phyloP scores from a whole-genome alignment of 2,888 invertebrate species.

The Agrotis puta region DNA sequence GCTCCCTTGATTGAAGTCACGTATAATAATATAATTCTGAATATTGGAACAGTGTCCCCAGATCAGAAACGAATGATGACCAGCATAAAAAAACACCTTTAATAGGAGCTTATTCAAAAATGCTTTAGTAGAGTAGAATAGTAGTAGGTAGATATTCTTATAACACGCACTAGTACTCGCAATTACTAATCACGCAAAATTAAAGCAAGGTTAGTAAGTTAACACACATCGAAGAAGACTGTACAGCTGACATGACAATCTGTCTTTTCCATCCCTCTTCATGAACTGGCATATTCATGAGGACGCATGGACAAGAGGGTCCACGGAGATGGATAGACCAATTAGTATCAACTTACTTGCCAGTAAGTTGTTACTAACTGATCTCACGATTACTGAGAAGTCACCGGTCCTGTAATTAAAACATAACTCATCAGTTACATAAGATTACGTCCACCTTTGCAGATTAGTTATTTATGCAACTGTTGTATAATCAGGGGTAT shows the following conservation, averaged over 20 bases:
- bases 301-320: too few relatives aligned
- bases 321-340: not conserved
- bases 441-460: constrained; percentile 32
- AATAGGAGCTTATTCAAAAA: too few relatives aligned
- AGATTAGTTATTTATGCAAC: too few relatives aligned
- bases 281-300: not conserved
- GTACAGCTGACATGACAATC: not conserved
- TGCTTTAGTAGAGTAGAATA: too few relatives aligned
- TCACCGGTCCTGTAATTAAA: constrained; percentile 36
- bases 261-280: not conserved
- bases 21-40: not conserved
- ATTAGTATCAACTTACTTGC: constrained; percentile 23
- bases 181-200: not conserved
- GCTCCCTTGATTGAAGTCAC: not conserved
- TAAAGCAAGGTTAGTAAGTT: not conserved
- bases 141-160: too few relatives aligned
- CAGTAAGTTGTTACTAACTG: constrained; percentile 2
- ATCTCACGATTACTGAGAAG: not conserved
- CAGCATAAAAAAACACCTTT: too few relatives aligned
- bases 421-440: constrained; percentile 41
- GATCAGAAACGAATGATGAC: too few relatives aligned
- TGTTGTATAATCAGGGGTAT: too few relatives aligned
- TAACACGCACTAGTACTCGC: too few relatives aligned
- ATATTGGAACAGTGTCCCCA: not conserved
- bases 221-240: not conserved